Conservation (phyloP, 2,888 invertebrate species). For the Lepidocyrtoides sp. region DNA sequence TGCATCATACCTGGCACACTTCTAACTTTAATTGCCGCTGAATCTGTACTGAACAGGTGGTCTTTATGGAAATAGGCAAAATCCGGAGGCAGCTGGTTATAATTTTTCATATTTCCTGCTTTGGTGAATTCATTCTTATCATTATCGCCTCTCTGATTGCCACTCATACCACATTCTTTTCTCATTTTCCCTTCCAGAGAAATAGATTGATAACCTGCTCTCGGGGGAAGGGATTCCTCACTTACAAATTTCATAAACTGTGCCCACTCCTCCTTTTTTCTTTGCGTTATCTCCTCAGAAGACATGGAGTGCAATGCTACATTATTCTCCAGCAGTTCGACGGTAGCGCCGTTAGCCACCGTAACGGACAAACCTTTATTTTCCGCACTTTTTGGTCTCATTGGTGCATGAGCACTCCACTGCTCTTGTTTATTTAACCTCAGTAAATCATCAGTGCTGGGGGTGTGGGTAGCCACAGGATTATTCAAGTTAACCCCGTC, state of each 20-base stretch:
- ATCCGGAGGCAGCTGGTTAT: background rate
- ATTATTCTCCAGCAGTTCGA: background rate
- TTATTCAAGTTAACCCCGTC: too few relatives aligned
- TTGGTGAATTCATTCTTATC: background rate
- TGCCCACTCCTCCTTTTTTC: slow-evolving; percentile 64
- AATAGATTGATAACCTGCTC: background rate
- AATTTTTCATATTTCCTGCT: background rate
- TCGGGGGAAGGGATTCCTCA: background rate
- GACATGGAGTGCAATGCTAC: background rate
- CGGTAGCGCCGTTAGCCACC: background rate
- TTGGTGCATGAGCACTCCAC: slow-evolving; percentile 41
- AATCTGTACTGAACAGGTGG: background rate
- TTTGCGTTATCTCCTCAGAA: slow-evolving; percentile 39
- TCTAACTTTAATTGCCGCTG: slow-evolving; percentile 46
- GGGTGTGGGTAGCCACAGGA: background rate
- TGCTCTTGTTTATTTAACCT: slow-evolving; percentile 42
- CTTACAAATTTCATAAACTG: slow-evolving; percentile 18
- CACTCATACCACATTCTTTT: background rate
- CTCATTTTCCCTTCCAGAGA: background rate
- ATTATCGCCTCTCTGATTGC: background rate
- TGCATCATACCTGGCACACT: slow-evolving; percentile 60
- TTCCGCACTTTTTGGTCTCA: background rate
- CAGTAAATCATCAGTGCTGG: slow-evolving; percentile 65
- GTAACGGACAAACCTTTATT: background rate
- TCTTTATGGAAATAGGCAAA: slow-evolving; percentile 37